Evolutionary conservation across 1,140 invertebrate genomes (phyloP), one percentile per base, ranked within the genome.

Genomic region (Leptinotarsa texana): DNA sequence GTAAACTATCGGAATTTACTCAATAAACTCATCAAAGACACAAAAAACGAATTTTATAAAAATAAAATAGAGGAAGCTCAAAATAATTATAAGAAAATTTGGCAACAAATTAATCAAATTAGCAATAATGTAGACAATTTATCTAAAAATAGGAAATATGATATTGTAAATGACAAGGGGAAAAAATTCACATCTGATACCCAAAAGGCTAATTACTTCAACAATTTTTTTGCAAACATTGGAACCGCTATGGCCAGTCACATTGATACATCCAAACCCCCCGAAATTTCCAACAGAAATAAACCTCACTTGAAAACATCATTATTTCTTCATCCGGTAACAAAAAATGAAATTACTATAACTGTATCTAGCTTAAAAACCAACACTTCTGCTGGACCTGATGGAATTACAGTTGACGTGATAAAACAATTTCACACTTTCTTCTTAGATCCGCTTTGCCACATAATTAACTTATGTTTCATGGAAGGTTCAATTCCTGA

Each of bases 341-440:
- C 63, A 21, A 65, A 21, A 22, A 15, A 65, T 65, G 63, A 65
- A 65, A 65, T 65, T 13, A 21, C 18, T 13, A 22, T 13, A n/a
- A 65, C 18, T 13, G 18, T 65, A 22, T 65, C 63, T 13, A n/a
- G 13, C 63, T 21, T 65, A n/a, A 65, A 65, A 65, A 65, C 13
- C 24, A 65, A 65, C 24, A 65, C 15, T 13, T 65, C 63, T 13
- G 13, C 63, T 13, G 63, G 63, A 22, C 63, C 63, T 13, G 63
- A 65, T 27, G 24, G 24, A n/a, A 65, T 65, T n/a, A 13, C 63
- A 13, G 15, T 65, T n/a, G 13, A 65, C 13, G 13, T 65, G 13
- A 65, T 65, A 65, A 65, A 65, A 65, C 13, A 65, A 65, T 65
- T n/a, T 65, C 13, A 65, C 18, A 21, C 18, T 21, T 65, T 63